Percentiles rank a stretch among this genome's conserved stretches.
Conservation (phyloP, 2,888 invertebrate species). For the Busseola fusca region DNA sequence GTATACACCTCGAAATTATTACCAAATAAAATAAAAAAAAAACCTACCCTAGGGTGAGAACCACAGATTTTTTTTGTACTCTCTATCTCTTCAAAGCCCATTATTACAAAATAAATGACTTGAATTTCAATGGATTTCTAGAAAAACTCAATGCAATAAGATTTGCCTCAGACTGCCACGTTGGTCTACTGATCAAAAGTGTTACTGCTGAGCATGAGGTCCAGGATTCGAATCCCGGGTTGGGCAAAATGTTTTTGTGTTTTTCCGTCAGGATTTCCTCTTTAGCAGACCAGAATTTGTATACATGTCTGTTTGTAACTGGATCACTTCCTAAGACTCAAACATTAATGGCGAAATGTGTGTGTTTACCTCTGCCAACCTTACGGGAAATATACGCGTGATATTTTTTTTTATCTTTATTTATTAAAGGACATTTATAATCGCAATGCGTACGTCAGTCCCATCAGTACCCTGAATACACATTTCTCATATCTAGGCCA, state of each 20-base stretch:
- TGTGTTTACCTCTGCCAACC: not conserved
- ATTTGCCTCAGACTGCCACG: not conserved
- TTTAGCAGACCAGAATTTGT: not conserved
- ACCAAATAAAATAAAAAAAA: no score
- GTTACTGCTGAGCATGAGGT: not conserved
- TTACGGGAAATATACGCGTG: not conserved
- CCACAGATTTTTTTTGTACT: not conserved
- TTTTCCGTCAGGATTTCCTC: not conserved
- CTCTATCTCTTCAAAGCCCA: not conserved
- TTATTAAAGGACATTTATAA: no score
- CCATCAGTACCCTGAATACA: no score
- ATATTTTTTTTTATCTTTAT: not conserved
- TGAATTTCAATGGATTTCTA: no score
- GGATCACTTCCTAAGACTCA: not conserved
- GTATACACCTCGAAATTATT: no score
- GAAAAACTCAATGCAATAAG: not conserved
- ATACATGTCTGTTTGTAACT: not conserved
- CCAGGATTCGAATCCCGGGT: not conserved
- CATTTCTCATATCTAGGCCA: no score
- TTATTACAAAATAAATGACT: not conserved
- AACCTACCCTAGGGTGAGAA: no score
- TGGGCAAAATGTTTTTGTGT: not conserved
- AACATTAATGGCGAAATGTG: not conserved
- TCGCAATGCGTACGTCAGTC: no score
- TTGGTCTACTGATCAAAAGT: not conserved